A percentile compares a stretch with the other conserved stretches of the same genome.
Evolutionary conservation across 2,113 vertebrate genomes (phyloP).

Genomic region (Hyaena hyaena): DNA sequence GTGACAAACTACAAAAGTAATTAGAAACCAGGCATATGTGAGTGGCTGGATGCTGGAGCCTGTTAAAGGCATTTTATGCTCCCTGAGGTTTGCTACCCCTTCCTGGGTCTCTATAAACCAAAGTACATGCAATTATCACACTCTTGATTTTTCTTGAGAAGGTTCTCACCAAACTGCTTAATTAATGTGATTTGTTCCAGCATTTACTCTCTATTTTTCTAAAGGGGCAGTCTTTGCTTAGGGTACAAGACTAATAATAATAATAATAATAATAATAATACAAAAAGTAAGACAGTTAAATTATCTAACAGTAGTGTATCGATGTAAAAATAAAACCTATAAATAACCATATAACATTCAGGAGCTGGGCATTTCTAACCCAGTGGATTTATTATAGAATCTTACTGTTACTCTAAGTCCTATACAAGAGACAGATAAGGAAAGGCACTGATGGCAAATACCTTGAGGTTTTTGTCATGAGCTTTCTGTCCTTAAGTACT

Average conservation of each 20-base stretch:
- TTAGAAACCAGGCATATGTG: slow-evolving; percentile 81
- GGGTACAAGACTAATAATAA: neutral
- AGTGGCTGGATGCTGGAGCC: slow-evolving; percentile 67
- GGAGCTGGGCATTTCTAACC: neutral
- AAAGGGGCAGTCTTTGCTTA: neutral
- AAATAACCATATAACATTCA: neutral
- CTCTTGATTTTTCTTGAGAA: slow-evolving; percentile 53
- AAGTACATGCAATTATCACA: neutral
- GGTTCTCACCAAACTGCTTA: neutral
- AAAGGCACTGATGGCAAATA: neutral
- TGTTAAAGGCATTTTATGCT: slow-evolving; percentile 74
- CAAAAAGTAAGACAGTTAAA: neutral
- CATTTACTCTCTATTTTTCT: slow-evolving; percentile 41
- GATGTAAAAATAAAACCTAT: slow-evolving; percentile 38
- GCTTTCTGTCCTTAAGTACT: neutral
- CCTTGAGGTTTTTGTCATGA: neutral
- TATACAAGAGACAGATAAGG: neutral
- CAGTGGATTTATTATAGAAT: neutral
- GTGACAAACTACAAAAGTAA: slow-evolving; percentile 84
- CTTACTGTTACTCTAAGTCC: neutral
- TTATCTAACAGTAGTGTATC: neutral
- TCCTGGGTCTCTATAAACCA: neutral
- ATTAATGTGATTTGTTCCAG: neutral
- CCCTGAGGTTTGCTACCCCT: slow-evolving; percentile 36
- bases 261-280: neutral